Conservation (phyloP, 2,113 vertebrate species). For the Bombycilla garrulus region DNA sequence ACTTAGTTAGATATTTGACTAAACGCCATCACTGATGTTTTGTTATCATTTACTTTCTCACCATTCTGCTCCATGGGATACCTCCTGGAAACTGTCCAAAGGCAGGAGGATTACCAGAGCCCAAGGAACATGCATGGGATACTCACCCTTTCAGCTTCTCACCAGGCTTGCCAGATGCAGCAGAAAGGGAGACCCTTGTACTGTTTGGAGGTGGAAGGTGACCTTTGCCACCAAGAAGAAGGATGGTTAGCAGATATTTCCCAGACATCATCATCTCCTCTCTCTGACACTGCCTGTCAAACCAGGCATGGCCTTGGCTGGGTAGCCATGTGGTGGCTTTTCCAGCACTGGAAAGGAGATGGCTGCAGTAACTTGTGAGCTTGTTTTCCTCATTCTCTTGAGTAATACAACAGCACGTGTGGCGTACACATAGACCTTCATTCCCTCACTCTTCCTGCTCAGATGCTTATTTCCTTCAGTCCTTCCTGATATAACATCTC, state of each 20-base stretch:
- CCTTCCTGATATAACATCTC: neutral
- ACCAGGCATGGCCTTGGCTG: neutral
- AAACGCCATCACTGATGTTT: neutral
- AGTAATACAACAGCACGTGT: neutral
- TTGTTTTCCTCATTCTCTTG: neutral
- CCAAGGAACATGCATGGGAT: neutral
- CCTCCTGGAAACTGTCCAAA: neutral
- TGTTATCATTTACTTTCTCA: neutral
- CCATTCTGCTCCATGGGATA: neutral
- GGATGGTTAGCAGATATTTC: neutral
- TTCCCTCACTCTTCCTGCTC: neutral
- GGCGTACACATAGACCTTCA: neutral
- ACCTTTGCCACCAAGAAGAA: neutral
- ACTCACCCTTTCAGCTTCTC: neutral
- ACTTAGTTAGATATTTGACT: neutral
- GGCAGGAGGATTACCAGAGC: neutral
- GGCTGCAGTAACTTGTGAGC: neutral
- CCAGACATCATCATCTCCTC: neutral
- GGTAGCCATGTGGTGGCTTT: neutral
- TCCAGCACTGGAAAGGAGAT: neutral
- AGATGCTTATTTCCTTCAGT: neutral
- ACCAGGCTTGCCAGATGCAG: neutral
- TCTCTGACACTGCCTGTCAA: neutral
- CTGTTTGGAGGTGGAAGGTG: neutral
- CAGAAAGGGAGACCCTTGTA: neutral